Percentiles rank a stretch among this genome's conserved stretches.
These are phyloP conservation scores for Thecophora atra DNA, from an alignment of 2,888 invertebrate genomes.

Conservation along the genomic window DNA sequence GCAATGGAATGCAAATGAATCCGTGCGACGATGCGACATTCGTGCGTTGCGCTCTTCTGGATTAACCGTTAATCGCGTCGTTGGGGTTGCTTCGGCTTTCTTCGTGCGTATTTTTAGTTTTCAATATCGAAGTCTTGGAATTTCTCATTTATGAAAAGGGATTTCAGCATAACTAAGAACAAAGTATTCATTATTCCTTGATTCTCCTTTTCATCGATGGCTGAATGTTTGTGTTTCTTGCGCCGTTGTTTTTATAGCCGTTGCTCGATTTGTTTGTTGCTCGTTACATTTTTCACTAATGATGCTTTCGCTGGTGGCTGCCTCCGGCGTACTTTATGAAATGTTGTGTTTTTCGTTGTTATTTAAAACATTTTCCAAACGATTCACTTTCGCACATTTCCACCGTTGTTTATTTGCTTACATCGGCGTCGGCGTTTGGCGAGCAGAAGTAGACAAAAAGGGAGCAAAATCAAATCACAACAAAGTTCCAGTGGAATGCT, in stretches of 20 bases:
- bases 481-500: not conserved
- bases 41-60: constrained; percentile 12
- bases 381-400: constrained; percentile 5
- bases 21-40: constrained; percentile 29
- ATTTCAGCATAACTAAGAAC: not conserved
- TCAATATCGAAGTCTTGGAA: constrained; percentile 2
- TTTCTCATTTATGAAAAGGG: constrained; percentile 5
- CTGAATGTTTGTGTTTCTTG: not conserved
- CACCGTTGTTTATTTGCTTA: not conserved
- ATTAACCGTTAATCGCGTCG: constrained; percentile 6
- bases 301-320: not conserved
- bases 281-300: constrained; percentile 4
- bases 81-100: not conserved
- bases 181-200: not conserved
- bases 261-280: not conserved
- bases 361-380: constrained; percentile 13
- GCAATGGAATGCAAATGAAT: constrained; percentile 45
- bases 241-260: too few relatives aligned
- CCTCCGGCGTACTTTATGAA: not conserved
- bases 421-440: not conserved
- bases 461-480: not conserved
- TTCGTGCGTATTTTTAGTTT: not conserved
- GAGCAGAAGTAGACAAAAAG: not conserved
- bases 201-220: not conserved
- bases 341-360: constrained; percentile 24